A percentile compares a stretch with the other conserved stretches of the same genome.
Evolutionary conservation across 2,797 vertebrate genomes (phyloP).

Genomic region (Phalanger gymnotis): DNA sequence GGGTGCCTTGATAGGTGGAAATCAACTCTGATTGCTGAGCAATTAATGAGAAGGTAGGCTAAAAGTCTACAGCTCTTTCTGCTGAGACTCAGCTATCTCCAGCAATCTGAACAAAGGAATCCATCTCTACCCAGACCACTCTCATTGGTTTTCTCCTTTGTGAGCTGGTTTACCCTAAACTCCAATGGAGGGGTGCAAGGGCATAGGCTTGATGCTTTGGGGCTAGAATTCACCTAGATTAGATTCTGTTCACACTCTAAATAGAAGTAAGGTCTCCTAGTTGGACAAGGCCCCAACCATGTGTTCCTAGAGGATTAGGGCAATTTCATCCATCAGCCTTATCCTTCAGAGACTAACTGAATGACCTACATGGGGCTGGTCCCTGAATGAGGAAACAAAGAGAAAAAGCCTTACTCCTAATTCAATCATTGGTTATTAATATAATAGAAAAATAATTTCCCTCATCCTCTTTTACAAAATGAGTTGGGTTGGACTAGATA

Average conservation of each 20-base stretch:
- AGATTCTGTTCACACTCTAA: background rate
- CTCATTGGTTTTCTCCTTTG: background rate
- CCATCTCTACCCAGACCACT: background rate
- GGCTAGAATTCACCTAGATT: background rate
- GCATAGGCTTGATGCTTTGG: background rate
- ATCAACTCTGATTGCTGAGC: background rate
- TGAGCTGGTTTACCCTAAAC: background rate
- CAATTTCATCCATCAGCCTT: background rate
- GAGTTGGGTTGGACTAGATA: background rate
- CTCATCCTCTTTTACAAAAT: background rate
- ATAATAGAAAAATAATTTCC: background rate
- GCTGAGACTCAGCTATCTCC: background rate
- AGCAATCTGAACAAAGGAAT: background rate
- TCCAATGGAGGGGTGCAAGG: background rate
- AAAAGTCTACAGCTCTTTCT: background rate
- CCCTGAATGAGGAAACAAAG: background rate
- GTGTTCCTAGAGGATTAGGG: background rate
- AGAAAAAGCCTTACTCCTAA: background rate
- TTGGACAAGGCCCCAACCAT: background rate
- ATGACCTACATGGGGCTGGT: background rate
- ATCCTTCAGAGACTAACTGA: background rate
- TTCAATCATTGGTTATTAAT: background rate
- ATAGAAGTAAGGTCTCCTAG: background rate
- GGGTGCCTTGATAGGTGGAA: background rate
- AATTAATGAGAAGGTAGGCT: background rate